phyloP scores from a whole-genome alignment of 2,888 invertebrate genomes.

The Caenorhabditis drosophilae region DNA sequence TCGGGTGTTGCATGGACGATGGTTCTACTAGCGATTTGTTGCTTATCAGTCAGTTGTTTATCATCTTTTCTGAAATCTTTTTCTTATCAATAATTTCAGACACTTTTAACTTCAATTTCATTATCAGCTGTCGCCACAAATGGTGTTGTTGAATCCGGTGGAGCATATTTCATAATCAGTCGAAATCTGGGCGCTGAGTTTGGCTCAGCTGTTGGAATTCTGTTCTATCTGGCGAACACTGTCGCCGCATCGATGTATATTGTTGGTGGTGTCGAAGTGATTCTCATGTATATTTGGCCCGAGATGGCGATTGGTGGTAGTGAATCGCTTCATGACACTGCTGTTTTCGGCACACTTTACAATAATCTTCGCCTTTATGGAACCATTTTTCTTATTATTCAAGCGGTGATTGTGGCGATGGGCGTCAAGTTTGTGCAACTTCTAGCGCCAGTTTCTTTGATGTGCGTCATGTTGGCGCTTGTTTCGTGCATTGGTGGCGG shows the following conservation, averaged over 20 bases:
- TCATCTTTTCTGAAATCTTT: too few species aligned
- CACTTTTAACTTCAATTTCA: conserved; percentile 79
- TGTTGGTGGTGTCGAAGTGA: conserved; percentile 77
- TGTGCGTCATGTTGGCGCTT: conserved; percentile 94
- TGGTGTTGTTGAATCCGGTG: conserved; percentile 93
- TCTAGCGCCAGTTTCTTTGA: conserved; percentile 93
- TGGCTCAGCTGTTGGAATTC: conserved; percentile 97
- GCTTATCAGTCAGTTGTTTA: conserved; percentile 70
- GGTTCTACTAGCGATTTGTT: conserved; percentile 84
- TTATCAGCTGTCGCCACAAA: conserved; percentile 99
- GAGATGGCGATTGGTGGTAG: conserved; percentile 64
- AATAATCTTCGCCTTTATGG: conserved; percentile 98
- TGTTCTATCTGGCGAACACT: conserved; percentile 97
- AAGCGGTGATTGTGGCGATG: conserved; percentile 84
- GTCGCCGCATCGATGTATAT: conserved; percentile 99
- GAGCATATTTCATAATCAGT: conserved; percentile 96
- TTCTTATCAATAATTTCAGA: conserved; percentile 66
- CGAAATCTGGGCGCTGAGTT: conserved; percentile 90
- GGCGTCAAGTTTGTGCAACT: conserved; percentile 99
- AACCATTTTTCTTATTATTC: conserved; percentile 83
- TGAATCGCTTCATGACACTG: conserved; percentile 60
- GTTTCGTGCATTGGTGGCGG: conserved; percentile 93
- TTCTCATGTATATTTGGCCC: conserved; percentile 66
- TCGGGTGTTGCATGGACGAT: conserved; percentile 74
- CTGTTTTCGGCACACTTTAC: conserved; percentile 76